Conservation (phyloP, 2,113 vertebrate genomes). For the Mellivora capensis region DNA sequence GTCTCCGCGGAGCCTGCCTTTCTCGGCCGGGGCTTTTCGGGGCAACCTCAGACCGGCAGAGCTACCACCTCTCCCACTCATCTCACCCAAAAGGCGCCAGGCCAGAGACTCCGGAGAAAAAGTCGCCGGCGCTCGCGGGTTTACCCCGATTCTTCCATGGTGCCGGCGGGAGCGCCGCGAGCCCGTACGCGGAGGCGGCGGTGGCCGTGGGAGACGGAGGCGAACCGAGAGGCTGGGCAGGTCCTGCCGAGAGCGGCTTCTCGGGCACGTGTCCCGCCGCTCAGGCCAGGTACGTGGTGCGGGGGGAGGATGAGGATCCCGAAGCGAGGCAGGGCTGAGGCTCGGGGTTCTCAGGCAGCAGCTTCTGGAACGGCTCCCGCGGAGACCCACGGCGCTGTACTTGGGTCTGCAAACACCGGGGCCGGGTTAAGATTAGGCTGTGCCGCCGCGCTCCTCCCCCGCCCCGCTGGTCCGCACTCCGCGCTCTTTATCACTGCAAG, state of each 20-base stretch:
- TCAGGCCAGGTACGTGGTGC: slow-evolving; percentile 1
- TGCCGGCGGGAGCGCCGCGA: not conserved
- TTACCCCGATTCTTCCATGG: not conserved
- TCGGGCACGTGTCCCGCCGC: not conserved
- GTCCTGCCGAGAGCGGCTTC: not conserved
- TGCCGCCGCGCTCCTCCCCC: not conserved
- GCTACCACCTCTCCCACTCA: not conserved
- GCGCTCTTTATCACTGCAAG: not conserved
- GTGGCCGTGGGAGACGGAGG: not conserved
- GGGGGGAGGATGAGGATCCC: not conserved
- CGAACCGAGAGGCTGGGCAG: not conserved
- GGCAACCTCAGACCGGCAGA: not conserved
- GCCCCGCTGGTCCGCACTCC: not conserved
- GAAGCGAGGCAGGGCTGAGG: not conserved
- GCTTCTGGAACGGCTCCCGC: not conserved
- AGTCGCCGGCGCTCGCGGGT: not conserved
- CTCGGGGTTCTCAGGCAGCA: not conserved
- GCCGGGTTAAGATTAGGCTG: not conserved
- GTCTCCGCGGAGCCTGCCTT: not conserved
- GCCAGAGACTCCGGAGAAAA: not conserved
- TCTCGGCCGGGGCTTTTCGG: not conserved
- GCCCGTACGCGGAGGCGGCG: not conserved
- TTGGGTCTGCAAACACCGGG: not conserved
- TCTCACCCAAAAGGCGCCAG: not conserved
- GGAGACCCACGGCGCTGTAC: not conserved